These are phyloP conservation scores for Rostratula benghalensis DNA, from an alignment of 2,113 vertebrate genomes.

Conservation along the genomic window DNA sequence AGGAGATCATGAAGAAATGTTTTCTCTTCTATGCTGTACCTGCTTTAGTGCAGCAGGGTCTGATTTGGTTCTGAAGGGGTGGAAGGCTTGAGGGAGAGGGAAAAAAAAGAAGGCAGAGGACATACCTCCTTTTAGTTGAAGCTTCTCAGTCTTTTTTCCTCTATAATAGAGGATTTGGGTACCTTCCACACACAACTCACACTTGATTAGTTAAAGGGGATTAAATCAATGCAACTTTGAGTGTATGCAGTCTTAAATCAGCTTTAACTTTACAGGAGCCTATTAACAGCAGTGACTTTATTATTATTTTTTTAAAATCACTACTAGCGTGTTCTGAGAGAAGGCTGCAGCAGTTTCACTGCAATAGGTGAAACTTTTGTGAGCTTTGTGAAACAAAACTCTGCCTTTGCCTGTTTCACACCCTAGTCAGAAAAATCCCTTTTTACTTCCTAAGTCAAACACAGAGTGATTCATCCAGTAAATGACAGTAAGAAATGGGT, in stretches of 20 bases:
- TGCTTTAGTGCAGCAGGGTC: background rate
- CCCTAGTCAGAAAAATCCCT: background rate
- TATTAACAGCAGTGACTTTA: background rate
- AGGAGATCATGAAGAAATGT: background rate
- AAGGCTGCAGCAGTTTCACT: background rate
- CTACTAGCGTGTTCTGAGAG: background rate
- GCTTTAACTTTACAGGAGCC: background rate
- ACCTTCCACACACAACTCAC: background rate
- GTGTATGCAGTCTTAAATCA: background rate
- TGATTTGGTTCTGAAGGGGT: background rate
- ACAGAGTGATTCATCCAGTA: background rate
- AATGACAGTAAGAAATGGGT: background rate
- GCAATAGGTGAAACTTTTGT: background rate
- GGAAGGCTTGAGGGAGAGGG: background rate
- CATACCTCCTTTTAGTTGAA: background rate
- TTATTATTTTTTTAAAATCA: background rate
- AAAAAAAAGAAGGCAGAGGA: background rate
- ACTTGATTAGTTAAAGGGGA: background rate
- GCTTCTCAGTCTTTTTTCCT: background rate
- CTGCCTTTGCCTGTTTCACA: fast-evolving
- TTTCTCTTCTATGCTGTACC: background rate
- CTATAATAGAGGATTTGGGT: background rate
- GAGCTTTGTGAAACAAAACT: background rate
- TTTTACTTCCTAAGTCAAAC: background rate
- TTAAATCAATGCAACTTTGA: background rate